Evolutionary conservation across 2,113 vertebrate genomes (phyloP).

Genomic region (Ctenodactylus gundi): DNA sequence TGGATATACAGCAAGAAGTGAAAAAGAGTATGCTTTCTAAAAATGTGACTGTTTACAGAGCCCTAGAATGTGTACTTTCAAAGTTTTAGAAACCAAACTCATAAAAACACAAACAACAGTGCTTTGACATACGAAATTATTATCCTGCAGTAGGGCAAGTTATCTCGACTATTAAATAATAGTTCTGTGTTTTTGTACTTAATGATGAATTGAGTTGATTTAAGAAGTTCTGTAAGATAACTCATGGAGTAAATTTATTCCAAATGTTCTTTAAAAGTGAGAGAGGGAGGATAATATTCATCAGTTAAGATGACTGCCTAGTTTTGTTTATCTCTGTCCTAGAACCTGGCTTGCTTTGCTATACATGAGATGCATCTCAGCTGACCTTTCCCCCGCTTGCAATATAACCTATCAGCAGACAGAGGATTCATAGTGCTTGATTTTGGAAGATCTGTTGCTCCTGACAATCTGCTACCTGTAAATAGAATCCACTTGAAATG

Average conservation of each 20-base stretch:
- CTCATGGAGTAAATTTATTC: not conserved
- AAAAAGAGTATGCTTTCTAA: constrained; percentile 51
- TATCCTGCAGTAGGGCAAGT: not conserved
- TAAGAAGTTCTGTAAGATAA: constrained; percentile 18
- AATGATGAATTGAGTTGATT: constrained; percentile 21
- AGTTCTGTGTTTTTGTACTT: not conserved
- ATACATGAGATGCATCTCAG: constrained; percentile 12
- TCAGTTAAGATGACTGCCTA: constrained; percentile 10
- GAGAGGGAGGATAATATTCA: not conserved
- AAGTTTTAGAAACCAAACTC: constrained; percentile 65
- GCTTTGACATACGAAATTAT: constrained; percentile 42
- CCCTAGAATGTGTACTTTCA: constrained; percentile 35
- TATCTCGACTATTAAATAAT: constrained; percentile 14
- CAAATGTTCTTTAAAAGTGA: not conserved
- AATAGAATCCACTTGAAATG: constrained; percentile 54
- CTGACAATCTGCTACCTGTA: not conserved
- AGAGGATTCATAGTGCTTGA: not conserved
- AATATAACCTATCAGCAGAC: constrained; percentile 43
- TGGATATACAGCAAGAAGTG: constrained; percentile 65
- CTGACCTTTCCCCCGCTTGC: not conserved
- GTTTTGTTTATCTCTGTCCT: constrained; percentile 41
- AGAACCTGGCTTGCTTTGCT: constrained; percentile 51
- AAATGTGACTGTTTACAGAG: constrained; percentile 59
- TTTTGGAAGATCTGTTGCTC: constrained; percentile 34
- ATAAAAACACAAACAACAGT: constrained; percentile 2